Evolutionary conservation across 2,113 vertebrate species (phyloP).

Genomic region (Ammospiza caudacuta): DNA sequence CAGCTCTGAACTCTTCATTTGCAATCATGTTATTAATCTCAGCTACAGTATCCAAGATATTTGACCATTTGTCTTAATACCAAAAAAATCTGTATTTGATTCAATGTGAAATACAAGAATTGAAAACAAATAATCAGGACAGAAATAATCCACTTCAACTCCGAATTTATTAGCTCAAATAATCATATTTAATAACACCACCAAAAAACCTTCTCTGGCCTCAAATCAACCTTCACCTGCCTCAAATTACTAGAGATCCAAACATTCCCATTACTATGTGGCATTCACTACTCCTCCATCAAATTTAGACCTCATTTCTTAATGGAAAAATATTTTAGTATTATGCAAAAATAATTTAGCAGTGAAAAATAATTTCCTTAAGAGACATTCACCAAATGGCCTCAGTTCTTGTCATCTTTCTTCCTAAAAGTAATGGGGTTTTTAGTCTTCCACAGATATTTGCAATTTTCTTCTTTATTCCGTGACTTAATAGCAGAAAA

Average conservation of each 20-base stretch:
- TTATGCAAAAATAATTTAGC: background rate
- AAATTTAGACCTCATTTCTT: background rate
- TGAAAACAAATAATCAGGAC: background rate
- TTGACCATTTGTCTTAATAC: background rate
- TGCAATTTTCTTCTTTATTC: background rate
- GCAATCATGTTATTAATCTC: background rate
- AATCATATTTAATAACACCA: background rate
- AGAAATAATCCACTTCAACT: background rate
- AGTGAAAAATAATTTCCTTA: background rate
- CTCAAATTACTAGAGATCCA: background rate
- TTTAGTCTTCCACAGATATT: background rate
- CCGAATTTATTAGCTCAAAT: background rate
- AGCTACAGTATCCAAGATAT: background rate
- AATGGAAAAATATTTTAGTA: background rate
- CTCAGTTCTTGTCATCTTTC: background rate
- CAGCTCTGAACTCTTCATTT: background rate
- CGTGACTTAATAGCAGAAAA: background rate
- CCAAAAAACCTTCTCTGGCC: background rate
- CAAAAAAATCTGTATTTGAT: background rate
- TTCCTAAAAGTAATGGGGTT: background rate
- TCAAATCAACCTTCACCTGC: background rate
- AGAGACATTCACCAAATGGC: background rate
- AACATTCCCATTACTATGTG: background rate
- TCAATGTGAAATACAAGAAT: background rate
- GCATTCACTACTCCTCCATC: background rate